Evolutionary conservation across 2,888 invertebrate species (phyloP).

Genomic region (Fragum sueziense): DNA sequence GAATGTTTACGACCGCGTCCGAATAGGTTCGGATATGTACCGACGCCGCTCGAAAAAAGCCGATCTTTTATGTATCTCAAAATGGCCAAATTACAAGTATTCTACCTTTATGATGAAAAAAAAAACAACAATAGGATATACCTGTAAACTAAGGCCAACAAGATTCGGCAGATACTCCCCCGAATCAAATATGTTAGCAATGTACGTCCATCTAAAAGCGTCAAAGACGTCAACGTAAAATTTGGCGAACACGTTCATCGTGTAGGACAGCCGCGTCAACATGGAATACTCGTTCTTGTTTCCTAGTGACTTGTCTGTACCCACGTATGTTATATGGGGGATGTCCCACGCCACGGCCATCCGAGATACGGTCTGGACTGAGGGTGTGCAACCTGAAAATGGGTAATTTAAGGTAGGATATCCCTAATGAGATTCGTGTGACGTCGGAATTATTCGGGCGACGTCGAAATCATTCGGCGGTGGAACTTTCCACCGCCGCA

Average conservation of each 20-base stretch:
- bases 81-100: too few species aligned
- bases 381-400: slow-evolving; percentile 61
- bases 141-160: slow-evolving; percentile 51
- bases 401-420: too few species aligned
- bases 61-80: too few species aligned
- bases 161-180: slow-evolving; percentile 38
- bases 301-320: slow-evolving; percentile 57
- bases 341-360: slow-evolving; percentile 67
- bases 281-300: slow-evolving; percentile 65
- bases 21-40: too few species aligned
- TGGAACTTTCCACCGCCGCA: too few species aligned
- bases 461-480: too few species aligned
- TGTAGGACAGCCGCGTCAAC: slow-evolving; percentile 65
- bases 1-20: too few species aligned
- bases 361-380: slow-evolving; percentile 59
- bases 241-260: slow-evolving; percentile 56
- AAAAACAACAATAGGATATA: too few species aligned
- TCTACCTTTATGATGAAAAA: too few species aligned
- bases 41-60: too few species aligned
- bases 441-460: too few species aligned
- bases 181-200: slow-evolving; percentile 50
- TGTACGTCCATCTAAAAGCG: slow-evolving; percentile 42
- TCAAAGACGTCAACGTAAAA: slow-evolving; percentile 48
- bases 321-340: slow-evolving; percentile 65
- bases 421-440: too few species aligned